phyloP scores from a whole-genome alignment of 2,888 invertebrate genomes.

The Drosophila phalerata region DNA sequence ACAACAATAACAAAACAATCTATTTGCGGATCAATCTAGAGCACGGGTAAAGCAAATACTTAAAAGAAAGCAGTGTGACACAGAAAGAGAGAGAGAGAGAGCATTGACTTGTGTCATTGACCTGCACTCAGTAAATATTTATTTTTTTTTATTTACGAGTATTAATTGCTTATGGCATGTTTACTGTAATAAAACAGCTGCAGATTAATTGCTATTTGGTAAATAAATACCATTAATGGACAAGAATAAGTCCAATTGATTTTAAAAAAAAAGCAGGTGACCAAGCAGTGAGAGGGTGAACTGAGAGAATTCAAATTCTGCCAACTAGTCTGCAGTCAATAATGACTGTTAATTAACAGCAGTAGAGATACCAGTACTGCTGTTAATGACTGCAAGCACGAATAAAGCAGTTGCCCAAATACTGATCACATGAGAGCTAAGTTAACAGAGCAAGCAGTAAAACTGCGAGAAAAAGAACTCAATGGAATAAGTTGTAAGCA shows the following conservation, averaged over 20 bases:
- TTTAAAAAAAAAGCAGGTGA: neutral
- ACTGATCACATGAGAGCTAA: neutral
- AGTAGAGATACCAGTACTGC: neutral
- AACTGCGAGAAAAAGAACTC: neutral
- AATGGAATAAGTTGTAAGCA: neutral
- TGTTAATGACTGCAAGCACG: no score
- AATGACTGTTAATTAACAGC: no score
- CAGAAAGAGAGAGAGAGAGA: neutral
- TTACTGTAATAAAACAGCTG: neutral
- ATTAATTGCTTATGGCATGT: neutral
- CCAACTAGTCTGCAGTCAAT: no score
- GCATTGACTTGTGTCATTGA: constrained; percentile 14
- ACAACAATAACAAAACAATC: constrained; percentile 27
- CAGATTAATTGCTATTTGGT: neutral
- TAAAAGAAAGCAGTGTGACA: neutral
- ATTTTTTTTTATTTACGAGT: neutral
- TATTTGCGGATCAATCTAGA: constrained; percentile 21
- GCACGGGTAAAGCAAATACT: constrained; percentile 11
- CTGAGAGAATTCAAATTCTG: neutral
- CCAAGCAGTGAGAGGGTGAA: neutral
- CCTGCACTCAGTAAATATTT: neutral
- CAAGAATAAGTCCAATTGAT: neutral
- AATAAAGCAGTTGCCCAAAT: neutral
- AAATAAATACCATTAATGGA: neutral
- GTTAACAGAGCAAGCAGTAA: neutral